Percentiles rank a stretch among this genome's conserved stretches.
Conservation (phyloP, 2,113 vertebrate genomes). For the Alouatta palliata region DNA sequence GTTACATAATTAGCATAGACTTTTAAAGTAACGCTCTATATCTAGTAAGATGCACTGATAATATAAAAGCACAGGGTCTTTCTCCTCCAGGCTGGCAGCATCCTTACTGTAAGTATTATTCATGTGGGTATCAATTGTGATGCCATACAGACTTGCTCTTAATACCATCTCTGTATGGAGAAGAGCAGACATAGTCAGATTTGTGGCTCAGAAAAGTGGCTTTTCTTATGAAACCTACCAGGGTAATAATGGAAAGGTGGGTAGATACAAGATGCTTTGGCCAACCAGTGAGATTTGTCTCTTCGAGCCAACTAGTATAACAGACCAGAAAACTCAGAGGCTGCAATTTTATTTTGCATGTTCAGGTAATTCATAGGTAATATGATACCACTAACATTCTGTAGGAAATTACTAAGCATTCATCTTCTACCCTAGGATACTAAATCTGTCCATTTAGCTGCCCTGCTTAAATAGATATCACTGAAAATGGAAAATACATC, state of each 20-base stretch:
- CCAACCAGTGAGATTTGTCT: background rate
- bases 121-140: background rate
- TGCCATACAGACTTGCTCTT: background rate
- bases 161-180: background rate
- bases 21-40: slow-evolving; percentile 5
- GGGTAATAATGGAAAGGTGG: background rate
- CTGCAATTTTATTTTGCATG: background rate
- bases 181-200: background rate
- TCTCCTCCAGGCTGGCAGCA: slow-evolving; percentile 8
- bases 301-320: background rate
- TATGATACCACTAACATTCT: background rate
- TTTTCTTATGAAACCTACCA: background rate
- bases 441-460: background rate
- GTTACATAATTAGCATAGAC: background rate
- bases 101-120: slow-evolving; percentile 43
- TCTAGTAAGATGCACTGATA: background rate
- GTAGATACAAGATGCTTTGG: background rate
- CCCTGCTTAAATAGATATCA: background rate
- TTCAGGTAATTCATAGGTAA: background rate
- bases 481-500: background rate
- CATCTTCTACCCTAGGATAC: background rate
- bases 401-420: background rate
- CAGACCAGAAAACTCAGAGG: background rate
- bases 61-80: slow-evolving; percentile 35
- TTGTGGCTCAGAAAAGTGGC: background rate